phyloP scores from a whole-genome alignment of 2,888 invertebrate species.

The Crematogaster levior region DNA sequence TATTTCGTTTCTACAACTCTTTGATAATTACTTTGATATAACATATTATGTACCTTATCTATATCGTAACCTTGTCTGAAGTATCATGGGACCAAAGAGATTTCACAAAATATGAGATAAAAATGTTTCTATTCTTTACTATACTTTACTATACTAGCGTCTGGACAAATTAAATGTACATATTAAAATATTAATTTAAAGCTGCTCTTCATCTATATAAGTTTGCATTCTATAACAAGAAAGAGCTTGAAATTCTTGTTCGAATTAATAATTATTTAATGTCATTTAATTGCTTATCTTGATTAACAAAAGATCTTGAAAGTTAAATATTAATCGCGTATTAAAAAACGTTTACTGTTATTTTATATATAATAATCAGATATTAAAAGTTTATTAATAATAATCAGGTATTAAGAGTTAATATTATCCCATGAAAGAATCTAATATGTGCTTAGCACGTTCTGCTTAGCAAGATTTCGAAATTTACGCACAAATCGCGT shows the following conservation, averaged over 20 bases:
- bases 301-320: background rate
- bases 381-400: no score
- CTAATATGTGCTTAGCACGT: background rate
- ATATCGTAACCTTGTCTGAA: slow-evolving; percentile 33
- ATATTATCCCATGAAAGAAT: background rate
- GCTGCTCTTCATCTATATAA: background rate
- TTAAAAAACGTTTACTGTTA: background rate
- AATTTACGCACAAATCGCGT: slow-evolving; percentile 2
- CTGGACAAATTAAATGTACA: background rate
- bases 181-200: background rate
- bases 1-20: background rate
- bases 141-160: no score
- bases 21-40: slow-evolving; percentile 45
- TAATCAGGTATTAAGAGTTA: background rate
- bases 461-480: slow-evolving; percentile 11
- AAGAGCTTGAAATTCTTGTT: background rate
- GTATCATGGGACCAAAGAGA: slow-evolving; percentile 53
- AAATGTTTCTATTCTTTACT: slow-evolving; percentile 75
- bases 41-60: slow-evolving; percentile 50
- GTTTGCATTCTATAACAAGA: background rate
- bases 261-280: background rate
- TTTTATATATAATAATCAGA: background rate
- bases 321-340: slow-evolving; percentile 16
- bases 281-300: background rate
- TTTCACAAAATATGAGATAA: slow-evolving; percentile 56